Evolutionary conservation across 2,797 vertebrate species (phyloP).

Genomic region (Sylvia borin): DNA sequence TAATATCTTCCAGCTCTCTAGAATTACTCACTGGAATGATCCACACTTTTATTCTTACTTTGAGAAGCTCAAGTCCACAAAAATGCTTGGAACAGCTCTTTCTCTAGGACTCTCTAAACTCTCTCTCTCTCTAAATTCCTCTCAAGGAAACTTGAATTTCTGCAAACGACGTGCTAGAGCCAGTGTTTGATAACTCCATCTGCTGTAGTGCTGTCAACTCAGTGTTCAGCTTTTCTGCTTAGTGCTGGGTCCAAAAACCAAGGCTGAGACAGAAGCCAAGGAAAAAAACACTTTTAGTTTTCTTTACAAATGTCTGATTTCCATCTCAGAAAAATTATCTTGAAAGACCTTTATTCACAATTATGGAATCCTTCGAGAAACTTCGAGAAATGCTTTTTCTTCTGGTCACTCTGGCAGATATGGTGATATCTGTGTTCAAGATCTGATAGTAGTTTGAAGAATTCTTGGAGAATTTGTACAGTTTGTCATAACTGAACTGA

Average conservation of each 20-base stretch:
- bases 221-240: neutral
- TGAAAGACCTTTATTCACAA: neutral
- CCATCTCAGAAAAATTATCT: neutral
- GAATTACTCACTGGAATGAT: neutral
- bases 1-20: neutral
- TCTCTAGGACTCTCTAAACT: neutral
- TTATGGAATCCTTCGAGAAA: neutral
- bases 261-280: neutral
- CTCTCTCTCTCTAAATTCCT: neutral
- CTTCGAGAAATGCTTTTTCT: neutral
- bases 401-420: neutral
- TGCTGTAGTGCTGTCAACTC: neutral
- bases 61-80: neutral
- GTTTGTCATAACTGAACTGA: neutral
- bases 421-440: neutral
- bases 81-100: neutral
- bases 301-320: neutral
- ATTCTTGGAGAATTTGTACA: neutral
- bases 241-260: neutral
- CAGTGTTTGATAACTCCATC: neutral
- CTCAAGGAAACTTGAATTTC: neutral
- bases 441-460: neutral
- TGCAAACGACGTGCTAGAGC: neutral
- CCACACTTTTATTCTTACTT: neutral
- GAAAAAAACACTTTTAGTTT: neutral